A percentile compares a stretch with the other conserved stretches of the same genome.
Evolutionary conservation across 2,113 vertebrate genomes (phyloP).

Genomic region (Pungitius pungitius): DNA sequence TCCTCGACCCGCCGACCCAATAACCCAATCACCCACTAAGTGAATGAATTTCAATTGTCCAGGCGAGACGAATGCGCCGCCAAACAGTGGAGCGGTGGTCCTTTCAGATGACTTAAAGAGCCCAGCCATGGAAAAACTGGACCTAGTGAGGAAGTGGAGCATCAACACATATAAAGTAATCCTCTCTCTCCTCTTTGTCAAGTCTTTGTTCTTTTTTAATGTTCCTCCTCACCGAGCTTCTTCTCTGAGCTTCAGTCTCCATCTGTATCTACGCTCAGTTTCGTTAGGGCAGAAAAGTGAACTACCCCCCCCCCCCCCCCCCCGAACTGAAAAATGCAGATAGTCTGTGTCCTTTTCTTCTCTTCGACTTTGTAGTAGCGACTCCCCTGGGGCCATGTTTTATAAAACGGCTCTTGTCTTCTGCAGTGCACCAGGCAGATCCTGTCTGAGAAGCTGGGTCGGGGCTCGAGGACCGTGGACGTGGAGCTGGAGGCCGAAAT

Average conservation of each 20-base stretch:
- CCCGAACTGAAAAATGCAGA: background rate
- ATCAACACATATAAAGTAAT: slow-evolving; percentile 98
- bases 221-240: slow-evolving; percentile 6
- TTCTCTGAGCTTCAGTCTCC: background rate
- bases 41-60: slow-evolving; percentile 49
- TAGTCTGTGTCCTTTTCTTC: background rate
- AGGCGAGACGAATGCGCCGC: slow-evolving; percentile 67
- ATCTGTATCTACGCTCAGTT: slow-evolving; percentile 1
- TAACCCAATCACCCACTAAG: slow-evolving; percentile 17
- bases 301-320: too few species aligned
- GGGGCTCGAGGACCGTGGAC: slow-evolving; percentile 97
- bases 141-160: slow-evolving; percentile 97
- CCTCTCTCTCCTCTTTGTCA: slow-evolving; percentile 7
- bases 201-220: slow-evolving; percentile 13
- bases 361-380: background rate
- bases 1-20: background rate
- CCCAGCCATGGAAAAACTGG: slow-evolving; percentile 97
- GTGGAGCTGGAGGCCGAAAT: slow-evolving; percentile 96
- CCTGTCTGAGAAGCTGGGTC: slow-evolving; percentile 95
- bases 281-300: slow-evolving; percentile 21
- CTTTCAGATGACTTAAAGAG: slow-evolving; percentile 93
- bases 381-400: background rate
- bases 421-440: slow-evolving; percentile 95
- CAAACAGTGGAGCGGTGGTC: slow-evolving; percentile 87
- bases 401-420: slow-evolving; percentile 1